Evolutionary conservation across 2,797 vertebrate genomes (phyloP), one percentile per base, ranked within the genome.

Genomic region (Thaleichthys pacificus): DNA sequence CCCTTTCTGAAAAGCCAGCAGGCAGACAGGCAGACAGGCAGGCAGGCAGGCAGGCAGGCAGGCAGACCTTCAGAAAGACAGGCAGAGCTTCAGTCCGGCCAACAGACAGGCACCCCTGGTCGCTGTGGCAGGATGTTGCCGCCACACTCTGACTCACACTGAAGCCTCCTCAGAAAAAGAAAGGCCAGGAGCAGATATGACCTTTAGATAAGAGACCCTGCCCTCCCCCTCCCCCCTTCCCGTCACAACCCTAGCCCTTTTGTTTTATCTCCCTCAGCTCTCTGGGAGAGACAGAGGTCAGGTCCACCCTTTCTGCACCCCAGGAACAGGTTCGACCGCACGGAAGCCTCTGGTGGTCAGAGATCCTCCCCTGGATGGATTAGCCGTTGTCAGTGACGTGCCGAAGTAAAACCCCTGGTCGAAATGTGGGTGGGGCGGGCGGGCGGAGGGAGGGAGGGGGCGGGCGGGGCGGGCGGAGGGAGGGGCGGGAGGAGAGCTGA

Each of bases 201-300:
- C 90, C 89, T 92, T 91, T 90, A 82, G 72, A 75, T 82, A 80
- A 56, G 81, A 86, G 82, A 87, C 89, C 80, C 74, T 80, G 82
- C 71, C 86, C 83, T 85, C n/a, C n/a, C n/a, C n/a, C n/a, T n/a
- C n/a, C 69, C 51, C 38, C 3, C 73, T 14, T 70, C 60, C 69
- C 28, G 49, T 21, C 22, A 78, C 51, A 24, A 3, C 0, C 17
- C 49, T 26, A 38, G 68, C 61, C 54, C 51, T 71, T 81, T 80
- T 84, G 73, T 85, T 86, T 88, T 87, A 81, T 77, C 75, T 71
- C 84, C 77, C 69, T 79, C 84, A 83, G 70, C 69, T 78, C 71
- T 73, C 74, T 68, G 77, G n/a, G n/a, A n/a, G n/a, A n/a, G n/a
- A n/a, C n/a, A n/a, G n/a, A n/a, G n/a, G n/a, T n/a, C n/a, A n/a